Conservation (phyloP, 2,113 vertebrate species). For the Peromyscus polionotus region DNA sequence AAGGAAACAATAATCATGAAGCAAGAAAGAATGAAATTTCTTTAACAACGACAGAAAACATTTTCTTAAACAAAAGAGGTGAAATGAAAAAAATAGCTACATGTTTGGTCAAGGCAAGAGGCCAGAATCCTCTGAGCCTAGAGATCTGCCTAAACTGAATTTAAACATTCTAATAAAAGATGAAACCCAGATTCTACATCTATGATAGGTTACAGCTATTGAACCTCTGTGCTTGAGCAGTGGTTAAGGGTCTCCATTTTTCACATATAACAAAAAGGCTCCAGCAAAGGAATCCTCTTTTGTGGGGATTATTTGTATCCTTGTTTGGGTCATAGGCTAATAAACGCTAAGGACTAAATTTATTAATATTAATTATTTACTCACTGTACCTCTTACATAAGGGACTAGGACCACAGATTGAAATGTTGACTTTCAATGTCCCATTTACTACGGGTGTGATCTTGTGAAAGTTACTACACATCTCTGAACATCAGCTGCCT, state of each 20-base stretch:
- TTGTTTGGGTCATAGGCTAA: neutral
- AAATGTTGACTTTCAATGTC: neutral
- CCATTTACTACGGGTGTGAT: neutral
- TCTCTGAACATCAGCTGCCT: conserved; percentile 3
- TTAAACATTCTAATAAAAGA: neutral
- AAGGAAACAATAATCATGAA: neutral
- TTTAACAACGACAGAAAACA: neutral
- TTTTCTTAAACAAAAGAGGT: neutral
- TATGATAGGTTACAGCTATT: neutral
- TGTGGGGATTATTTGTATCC: neutral
- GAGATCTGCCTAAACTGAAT: neutral
- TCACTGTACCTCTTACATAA: neutral
- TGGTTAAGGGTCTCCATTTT: neutral
- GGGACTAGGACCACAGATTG: neutral
- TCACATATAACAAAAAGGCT: neutral
- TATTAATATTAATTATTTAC: neutral
- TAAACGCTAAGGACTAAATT: neutral
- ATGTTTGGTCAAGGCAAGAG: neutral
- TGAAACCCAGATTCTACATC: neutral
- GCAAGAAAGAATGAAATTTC: neutral
- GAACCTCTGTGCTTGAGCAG: neutral
- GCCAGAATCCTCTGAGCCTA: neutral
- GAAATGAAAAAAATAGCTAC: neutral
- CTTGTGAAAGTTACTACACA: neutral
- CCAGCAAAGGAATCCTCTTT: neutral